Percentiles rank a stretch among this genome's conserved stretches.
Evolutionary conservation across 2,113 vertebrate genomes (phyloP).

Genomic region (Trogon surrucura): DNA sequence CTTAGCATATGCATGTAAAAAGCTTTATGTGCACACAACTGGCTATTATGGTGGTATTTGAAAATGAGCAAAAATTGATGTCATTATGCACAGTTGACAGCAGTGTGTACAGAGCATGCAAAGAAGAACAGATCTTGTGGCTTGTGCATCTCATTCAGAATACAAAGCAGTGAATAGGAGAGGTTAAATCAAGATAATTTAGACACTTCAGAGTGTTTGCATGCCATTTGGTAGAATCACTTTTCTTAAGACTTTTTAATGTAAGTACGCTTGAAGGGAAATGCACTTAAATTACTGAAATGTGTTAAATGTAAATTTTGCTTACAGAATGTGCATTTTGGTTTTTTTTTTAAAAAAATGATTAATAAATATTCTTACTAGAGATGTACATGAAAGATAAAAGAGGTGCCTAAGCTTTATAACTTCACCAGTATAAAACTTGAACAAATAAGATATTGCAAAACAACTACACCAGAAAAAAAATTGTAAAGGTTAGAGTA

Average conservation of each 20-base stretch:
- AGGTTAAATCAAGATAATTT: neutral
- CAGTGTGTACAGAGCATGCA: neutral
- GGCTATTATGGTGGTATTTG: conserved; percentile 35
- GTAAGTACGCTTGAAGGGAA: neutral
- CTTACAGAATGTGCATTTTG: neutral
- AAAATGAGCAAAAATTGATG: conserved; percentile 20
- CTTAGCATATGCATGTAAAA: neutral
- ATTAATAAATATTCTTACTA: neutral
- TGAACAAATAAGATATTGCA: neutral
- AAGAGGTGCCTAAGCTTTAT: neutral
- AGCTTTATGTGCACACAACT: conserved; percentile 10
- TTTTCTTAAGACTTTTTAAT: neutral
- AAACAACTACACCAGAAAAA: neutral
- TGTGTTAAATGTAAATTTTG: neutral
- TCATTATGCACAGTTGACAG: neutral
- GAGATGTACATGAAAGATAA: neutral
- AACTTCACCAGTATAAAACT: neutral
- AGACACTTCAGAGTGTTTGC: neutral
- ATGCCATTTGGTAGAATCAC: neutral
- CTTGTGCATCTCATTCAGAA: neutral
- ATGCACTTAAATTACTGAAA: neutral
- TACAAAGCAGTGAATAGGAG: neutral
- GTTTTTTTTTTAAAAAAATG: neutral
- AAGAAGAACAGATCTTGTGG: neutral
- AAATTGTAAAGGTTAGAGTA: neutral